Evolutionary conservation across 2,113 vertebrate genomes (phyloP), one percentile per base, ranked within the genome.

Genomic region (Aythya baeri): DNA sequence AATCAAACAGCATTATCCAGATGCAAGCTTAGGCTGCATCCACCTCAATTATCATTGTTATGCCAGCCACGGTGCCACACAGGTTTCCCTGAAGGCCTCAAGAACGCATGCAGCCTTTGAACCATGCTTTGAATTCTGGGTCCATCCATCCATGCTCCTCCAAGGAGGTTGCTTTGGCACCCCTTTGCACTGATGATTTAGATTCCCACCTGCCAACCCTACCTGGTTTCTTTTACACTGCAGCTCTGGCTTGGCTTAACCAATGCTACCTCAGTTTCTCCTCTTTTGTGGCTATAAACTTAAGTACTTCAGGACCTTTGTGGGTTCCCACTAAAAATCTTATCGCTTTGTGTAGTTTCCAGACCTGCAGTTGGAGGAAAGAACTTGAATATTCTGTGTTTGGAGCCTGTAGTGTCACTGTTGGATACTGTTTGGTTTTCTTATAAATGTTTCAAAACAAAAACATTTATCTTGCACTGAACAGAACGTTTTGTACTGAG

Each of bases 1-100:
- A 68, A 81, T 87, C 75, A 88, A 95, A 96, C 46, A 83, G 73
- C 86, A 81, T 94, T 95, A 97, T 96, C 90, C 57, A 68, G 55
- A 65, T 91, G 86, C 38, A 75, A n/a, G 76, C 62, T 91, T 84
- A 86, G 61, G 3, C 14, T 41, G 9, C 36, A 61, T 61, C 57
- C 43, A 83, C 43, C 44, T 88, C 70, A 15, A 18, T 54, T 86
- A 54, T 9, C 46, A 90, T 2, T 65, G 49, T 18, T 83, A 17
- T 11, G 32, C 76, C 73, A 83, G 62, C 43, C 31, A 10, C 8
- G 29, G 7, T 52, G 17, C 34, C 15, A 29, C 52, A 9, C 10
- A 36, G 21, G 63, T 27, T 91, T 18, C 38, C 52, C 62, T 41
- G 38, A 78, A 72, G 44, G 43, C 52, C 20, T 34, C 23, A 32